Conservation (phyloP, 2,888 invertebrate species). For the Patella caerulea region DNA sequence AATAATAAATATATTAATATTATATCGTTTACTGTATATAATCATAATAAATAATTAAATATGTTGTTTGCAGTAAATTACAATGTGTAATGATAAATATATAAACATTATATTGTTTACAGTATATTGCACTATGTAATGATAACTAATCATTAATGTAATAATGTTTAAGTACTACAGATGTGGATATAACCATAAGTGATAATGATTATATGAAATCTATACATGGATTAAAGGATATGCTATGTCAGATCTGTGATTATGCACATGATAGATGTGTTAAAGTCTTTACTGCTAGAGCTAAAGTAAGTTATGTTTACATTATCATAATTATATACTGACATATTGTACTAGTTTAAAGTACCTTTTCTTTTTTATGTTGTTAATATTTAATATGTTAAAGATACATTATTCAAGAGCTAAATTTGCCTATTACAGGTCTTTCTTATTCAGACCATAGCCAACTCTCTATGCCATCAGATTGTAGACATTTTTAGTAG, state of each 20-base stretch:
- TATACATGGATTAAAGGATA: slow-evolving; percentile 81
- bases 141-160: neutral
- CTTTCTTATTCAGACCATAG: too few relatives aligned
- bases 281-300: slow-evolving; percentile 83
- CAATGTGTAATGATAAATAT: too few relatives aligned
- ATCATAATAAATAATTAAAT: too few relatives aligned
- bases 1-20: too few relatives aligned
- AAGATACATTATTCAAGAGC: too few relatives aligned
- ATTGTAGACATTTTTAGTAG: too few relatives aligned
- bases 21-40: too few relatives aligned
- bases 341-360: neutral
- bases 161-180: slow-evolving; percentile 57
- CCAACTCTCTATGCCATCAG: too few relatives aligned
- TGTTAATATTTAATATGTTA: too few relatives aligned
- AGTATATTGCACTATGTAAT: neutral
- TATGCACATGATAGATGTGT: slow-evolving; percentile 91
- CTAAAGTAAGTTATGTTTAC: slow-evolving; percentile 63
- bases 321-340: neutral
- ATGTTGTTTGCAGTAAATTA: too few relatives aligned
- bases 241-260: slow-evolving; percentile 87
- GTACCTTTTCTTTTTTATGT: too few relatives aligned
- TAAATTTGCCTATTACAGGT: too few relatives aligned
- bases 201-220: slow-evolving; percentile 81
- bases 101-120: neutral
- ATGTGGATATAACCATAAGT: slow-evolving; percentile 77